Evolutionary conservation across 2,113 vertebrate genomes (phyloP).

Genomic region (Oostethus manadensis): DNA sequence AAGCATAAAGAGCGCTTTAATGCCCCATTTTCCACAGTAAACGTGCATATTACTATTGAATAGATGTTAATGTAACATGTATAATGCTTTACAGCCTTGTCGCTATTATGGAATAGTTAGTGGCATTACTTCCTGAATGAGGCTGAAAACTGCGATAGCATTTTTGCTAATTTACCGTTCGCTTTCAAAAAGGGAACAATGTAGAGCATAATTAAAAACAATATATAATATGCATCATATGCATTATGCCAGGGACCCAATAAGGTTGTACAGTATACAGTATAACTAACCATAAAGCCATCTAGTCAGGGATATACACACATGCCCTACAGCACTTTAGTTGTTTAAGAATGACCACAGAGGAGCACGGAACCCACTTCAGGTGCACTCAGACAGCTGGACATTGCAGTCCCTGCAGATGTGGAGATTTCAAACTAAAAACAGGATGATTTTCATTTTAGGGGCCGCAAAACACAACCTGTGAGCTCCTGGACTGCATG

Average conservation of each 20-base stretch:
- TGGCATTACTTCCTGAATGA: no score
- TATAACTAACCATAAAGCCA: background rate
- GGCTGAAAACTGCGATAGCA: no score
- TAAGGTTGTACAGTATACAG: background rate
- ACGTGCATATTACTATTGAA: no score
- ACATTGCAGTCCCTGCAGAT: slow-evolving; percentile 29
- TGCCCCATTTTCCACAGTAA: no score
- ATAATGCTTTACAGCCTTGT: no score
- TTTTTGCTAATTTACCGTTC: no score
- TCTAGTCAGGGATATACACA: background rate
- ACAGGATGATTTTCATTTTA: slow-evolving; percentile 35
- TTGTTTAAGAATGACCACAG: slow-evolving; percentile 22
- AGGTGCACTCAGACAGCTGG: slow-evolving; percentile 41
- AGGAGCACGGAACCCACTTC: slow-evolving; percentile 34
- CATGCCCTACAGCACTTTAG: slow-evolving; percentile 21
- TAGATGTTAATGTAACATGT: no score
- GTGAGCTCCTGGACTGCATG: slow-evolving; percentile 52
- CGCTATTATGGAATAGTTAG: no score
- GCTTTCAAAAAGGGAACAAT: no score
- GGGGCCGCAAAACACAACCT: slow-evolving; percentile 45
- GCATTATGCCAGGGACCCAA: background rate
- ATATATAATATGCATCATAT: no score
- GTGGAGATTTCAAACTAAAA: slow-evolving; percentile 23
- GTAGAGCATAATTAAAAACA: no score
- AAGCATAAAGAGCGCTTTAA: no score